phyloP scores from a whole-genome alignment of 2,113 vertebrate species.

The Oryzias celebensis region DNA sequence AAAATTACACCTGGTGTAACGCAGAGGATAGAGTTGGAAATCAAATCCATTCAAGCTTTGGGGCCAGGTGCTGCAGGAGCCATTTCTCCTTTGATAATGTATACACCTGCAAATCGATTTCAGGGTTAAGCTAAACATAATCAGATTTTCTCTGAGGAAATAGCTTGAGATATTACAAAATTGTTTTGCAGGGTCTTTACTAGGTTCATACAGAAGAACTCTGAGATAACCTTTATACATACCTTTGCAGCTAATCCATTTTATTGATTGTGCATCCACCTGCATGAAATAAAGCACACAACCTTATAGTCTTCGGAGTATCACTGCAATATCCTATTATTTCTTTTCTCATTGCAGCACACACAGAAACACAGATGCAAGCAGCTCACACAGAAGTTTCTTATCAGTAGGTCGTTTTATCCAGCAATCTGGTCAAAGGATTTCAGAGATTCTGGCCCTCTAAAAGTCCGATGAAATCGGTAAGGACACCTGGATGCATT shows the following conservation, averaged over 20 bases:
- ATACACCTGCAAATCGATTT: conserved; percentile 64
- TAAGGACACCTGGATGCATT: conserved; percentile 43
- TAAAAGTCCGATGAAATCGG: conserved; percentile 58
- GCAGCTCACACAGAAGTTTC: conserved; percentile 12
- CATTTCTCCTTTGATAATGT: conserved; percentile 55
- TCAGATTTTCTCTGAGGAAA: conserved; percentile 68
- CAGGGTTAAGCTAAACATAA: conserved; percentile 51
- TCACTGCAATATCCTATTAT: conserved; percentile 65
- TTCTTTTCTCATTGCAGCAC: conserved; percentile 51
- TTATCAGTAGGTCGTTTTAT: conserved; percentile 68
- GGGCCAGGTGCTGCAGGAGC: conserved; percentile 14
- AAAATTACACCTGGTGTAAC: background rate
- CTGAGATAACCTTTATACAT: conserved; percentile 76
- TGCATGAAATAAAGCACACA: conserved; percentile 28
- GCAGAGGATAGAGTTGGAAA: conserved; percentile 13
- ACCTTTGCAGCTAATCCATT: conserved; percentile 77
- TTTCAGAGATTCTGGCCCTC: conserved; percentile 51
- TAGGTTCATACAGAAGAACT: conserved; percentile 59
- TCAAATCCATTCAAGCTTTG: conserved; percentile 26
- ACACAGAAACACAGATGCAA: conserved; percentile 37
- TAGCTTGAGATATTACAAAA: conserved; percentile 65
- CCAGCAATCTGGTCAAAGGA: conserved; percentile 51
- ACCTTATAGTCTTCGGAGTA: conserved; percentile 63
- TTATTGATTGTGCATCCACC: conserved; percentile 76
- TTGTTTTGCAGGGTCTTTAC: conserved; percentile 65